Evolutionary conservation across 2,113 vertebrate genomes (phyloP), one percentile per base, ranked within the genome.

Genomic region (Rhagologus leucostigma): DNA sequence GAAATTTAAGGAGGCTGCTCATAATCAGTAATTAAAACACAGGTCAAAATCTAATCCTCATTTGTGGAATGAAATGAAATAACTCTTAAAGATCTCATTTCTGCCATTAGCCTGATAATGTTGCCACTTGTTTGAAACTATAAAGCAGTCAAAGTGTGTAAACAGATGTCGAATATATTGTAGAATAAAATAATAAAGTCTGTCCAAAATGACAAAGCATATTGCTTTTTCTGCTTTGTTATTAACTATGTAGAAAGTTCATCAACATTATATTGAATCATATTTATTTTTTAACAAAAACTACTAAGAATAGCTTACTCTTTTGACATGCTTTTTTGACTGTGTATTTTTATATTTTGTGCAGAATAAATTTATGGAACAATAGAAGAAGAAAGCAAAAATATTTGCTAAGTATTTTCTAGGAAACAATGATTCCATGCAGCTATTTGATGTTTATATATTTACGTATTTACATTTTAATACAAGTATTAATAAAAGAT

Each of bases 121-220:
- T 52, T 93, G 67, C 88, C 86, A 81, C 49, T 84, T 89, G 19
- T 83, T 49, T 63, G 70, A 89, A 92, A 59, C 26, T 75, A 85
- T 64, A 86, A 88, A 90, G 37, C 55, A 93, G 47, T 79, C 53
- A 22, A 87, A 79, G 39, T 50, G 80, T 89, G 56, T 56, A 87
- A 95, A 91, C 70, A 64, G 50, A 52, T 92, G 63, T 50, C 7
- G 7, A 90, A 93, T 78, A 88, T 68, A 91, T 21, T 87, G 52
- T 33, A 82, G 55, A 93, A 84, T 24, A 92, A 94, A 96, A 91
- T 82, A 93, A 86, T 74, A 52, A 81, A 56, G 21, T 77, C 84
- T 84, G 57, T 69, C 57, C 59, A 85, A 92, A 90, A 92, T 71
- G 24, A 63, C 32, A 53, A 89, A 84, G 24, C 41, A 77, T 84